phyloP scores from a whole-genome alignment of 2,797 vertebrate genomes.

The Pseudomugil gertrudae region DNA sequence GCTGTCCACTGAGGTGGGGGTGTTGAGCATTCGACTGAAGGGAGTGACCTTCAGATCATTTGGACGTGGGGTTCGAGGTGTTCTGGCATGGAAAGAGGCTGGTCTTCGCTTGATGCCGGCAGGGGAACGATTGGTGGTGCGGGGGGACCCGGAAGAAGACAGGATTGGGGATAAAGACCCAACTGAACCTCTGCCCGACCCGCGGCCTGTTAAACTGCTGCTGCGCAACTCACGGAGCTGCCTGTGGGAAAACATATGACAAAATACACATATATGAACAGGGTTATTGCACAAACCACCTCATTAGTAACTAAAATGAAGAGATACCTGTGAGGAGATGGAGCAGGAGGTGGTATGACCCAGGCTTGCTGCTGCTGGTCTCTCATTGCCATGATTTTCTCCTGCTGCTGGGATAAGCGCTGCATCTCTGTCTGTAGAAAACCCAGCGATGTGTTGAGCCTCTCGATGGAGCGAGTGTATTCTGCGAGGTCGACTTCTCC shows the following conservation, averaged over 20 bases:
- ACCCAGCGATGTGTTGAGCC: slow-evolving; percentile 90
- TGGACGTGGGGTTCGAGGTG: slow-evolving; percentile 90
- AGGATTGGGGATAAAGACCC: slow-evolving; percentile 85
- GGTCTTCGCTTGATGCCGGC: slow-evolving; percentile 87
- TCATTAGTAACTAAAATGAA: not conserved
- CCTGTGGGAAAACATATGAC: slow-evolving; percentile 75
- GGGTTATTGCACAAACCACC: not conserved
- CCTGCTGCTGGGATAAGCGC: slow-evolving; percentile 94
- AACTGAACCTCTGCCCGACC: slow-evolving; percentile 80
- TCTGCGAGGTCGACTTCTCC: slow-evolving; percentile 90
- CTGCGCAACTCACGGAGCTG: slow-evolving; percentile 89
- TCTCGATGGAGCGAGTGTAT: slow-evolving; percentile 95
- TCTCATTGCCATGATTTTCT: slow-evolving; percentile 94
- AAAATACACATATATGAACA: not conserved
- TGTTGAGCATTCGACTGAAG: slow-evolving; percentile 93
- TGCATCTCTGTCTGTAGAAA: slow-evolving; percentile 98
- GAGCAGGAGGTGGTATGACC: slow-evolving; percentile 90
- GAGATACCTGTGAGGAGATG: slow-evolving; percentile 76
- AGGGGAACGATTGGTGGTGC: slow-evolving; percentile 85
- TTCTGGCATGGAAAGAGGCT: slow-evolving; percentile 88
- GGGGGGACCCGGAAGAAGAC: slow-evolving; percentile 85
- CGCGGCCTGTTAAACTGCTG: slow-evolving; percentile 80
- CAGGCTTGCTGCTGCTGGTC: slow-evolving; percentile 92
- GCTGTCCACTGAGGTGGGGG: slow-evolving; percentile 94
- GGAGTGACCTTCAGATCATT: slow-evolving; percentile 92